phyloP scores from a whole-genome alignment of 1,140 invertebrate species.

The Protaetia brevitarsis region DNA sequence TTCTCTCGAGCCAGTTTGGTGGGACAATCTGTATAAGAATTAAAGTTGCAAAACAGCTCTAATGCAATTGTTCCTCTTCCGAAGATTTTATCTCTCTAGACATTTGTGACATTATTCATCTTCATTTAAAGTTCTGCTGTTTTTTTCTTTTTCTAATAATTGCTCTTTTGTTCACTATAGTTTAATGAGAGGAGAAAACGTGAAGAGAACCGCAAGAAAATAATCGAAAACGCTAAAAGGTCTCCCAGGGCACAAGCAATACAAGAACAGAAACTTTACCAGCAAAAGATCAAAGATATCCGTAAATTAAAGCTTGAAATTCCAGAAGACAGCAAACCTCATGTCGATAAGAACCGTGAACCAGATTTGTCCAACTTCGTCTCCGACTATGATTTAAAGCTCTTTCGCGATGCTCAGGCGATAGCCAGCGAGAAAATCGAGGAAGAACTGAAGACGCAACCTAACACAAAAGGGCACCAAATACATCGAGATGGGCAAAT shows the following conservation, averaged over 20 bases:
- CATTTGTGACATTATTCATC: no score
- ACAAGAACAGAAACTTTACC: constrained; percentile 69
- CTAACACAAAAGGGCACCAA: constrained; percentile 66
- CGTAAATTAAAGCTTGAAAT: constrained; percentile 58
- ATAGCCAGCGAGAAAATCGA: constrained; percentile 84
- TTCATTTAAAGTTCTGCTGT: no score
- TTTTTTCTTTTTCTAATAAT: no score
- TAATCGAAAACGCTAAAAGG: constrained; percentile 52
- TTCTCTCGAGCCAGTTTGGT: no score
- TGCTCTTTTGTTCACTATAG: no score
- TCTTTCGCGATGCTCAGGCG: constrained; percentile 91
- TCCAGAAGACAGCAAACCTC: constrained; percentile 49
- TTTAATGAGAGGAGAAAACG: constrained; percentile 58
- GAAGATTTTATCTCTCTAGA: no score
- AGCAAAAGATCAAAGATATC: constrained; percentile 72
- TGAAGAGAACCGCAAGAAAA: constrained; percentile 60
- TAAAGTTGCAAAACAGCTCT: no score
- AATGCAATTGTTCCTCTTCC: no score
- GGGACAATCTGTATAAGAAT: no score
- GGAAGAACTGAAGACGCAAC: constrained; percentile 68
- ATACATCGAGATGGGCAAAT: constrained; percentile 92
- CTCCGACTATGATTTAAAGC: constrained; percentile 84
- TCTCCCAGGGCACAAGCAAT: constrained; percentile 57
- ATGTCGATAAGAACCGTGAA: constrained; percentile 70
- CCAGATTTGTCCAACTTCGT: constrained; percentile 76